These are phyloP conservation scores for Athalia cordata DNA, from an alignment of 2,888 invertebrate species.

Conservation along the genomic window DNA sequence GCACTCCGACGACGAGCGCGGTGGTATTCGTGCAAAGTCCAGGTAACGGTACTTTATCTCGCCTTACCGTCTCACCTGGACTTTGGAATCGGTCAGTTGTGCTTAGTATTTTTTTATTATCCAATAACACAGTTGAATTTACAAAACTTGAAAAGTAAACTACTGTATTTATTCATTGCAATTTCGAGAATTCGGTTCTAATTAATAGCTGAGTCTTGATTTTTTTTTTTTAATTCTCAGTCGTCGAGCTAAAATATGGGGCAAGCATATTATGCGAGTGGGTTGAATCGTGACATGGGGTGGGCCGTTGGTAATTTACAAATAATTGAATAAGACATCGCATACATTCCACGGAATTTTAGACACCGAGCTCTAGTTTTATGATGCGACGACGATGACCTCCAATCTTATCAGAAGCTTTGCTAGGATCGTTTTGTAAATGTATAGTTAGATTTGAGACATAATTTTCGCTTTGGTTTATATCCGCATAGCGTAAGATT, in stretches of 20 bases:
- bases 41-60: constrained; percentile 42
- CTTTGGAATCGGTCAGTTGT: constrained; percentile 36
- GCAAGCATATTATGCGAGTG: neutral
- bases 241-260: no score
- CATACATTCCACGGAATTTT: neutral
- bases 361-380: neutral
- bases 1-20: neutral
- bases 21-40: constrained; percentile 39
- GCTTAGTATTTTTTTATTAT: neutral
- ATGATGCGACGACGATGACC: neutral
- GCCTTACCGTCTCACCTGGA: constrained; percentile 34
- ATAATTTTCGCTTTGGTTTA: neutral
- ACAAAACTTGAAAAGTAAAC: no score
- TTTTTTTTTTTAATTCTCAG: no score
- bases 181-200: no score
- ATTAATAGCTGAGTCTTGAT: no score
- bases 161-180: no score
- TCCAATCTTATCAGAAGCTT: constrained; percentile 22
- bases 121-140: constrained; percentile 6
- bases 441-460: neutral
- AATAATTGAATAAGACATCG: constrained; percentile 21
- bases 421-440: neutral
- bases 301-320: neutral
- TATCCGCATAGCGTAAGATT: neutral
- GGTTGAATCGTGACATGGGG: constrained; percentile 19